Percentiles rank a stretch among this genome's conserved stretches.
Conservation (phyloP, 2,797 vertebrate genomes). For the Florisuga fusca region DNA sequence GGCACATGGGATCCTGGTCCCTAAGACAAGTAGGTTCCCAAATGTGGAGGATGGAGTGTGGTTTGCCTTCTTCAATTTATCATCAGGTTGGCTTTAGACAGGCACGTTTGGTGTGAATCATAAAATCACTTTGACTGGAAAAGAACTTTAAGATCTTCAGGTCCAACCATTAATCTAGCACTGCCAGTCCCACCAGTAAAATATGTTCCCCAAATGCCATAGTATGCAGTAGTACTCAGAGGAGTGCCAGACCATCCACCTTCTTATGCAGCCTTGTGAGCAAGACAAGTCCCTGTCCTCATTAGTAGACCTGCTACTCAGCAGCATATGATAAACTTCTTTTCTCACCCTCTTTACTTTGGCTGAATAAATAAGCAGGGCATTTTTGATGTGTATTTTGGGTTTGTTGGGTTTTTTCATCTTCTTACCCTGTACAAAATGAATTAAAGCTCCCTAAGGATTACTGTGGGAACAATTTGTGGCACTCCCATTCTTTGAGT, state of each 20-base stretch:
- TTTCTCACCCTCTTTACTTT: background rate
- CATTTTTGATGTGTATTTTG: accelerated
- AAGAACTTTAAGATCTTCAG: too few species aligned
- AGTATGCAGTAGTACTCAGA: background rate
- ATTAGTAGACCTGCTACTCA: background rate
- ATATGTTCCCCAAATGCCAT: too few species aligned
- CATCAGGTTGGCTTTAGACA: background rate
- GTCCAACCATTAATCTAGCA: too few species aligned
- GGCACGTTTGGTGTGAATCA: accelerated
- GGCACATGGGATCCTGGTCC: background rate
- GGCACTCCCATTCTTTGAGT: background rate
- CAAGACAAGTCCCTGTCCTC: background rate
- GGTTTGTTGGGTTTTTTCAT: background rate
- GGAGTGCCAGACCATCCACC: background rate
- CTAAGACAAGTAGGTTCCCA: too few species aligned
- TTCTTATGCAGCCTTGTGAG: background rate
- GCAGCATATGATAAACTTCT: background rate
- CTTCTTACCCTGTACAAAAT: background rate
- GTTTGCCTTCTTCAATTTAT: background rate
- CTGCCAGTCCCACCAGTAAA: too few species aligned
- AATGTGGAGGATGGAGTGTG: background rate
- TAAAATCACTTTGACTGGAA: too few species aligned
- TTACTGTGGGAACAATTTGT: background rate
- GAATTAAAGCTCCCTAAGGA: background rate
- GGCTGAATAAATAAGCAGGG: background rate